phyloP scores from a whole-genome alignment of 2,113 vertebrate species.

The Scalopus aquaticus region DNA sequence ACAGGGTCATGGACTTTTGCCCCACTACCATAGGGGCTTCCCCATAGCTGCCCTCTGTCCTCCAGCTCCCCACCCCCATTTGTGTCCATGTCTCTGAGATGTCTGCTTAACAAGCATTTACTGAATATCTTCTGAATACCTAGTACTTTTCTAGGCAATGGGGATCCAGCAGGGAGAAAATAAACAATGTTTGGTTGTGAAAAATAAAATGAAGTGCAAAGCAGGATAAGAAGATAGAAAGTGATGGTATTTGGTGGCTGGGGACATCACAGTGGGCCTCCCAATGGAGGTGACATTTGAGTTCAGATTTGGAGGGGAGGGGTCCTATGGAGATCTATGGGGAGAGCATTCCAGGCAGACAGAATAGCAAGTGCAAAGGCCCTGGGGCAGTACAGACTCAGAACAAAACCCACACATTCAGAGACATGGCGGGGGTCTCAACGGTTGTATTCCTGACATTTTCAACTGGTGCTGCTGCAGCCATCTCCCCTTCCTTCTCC shows the following conservation, averaged over 20 bases:
- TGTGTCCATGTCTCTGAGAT: neutral
- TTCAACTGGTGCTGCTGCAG: neutral
- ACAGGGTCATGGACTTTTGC: neutral
- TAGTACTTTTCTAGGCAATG: neutral
- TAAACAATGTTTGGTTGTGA: neutral
- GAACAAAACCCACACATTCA: neutral
- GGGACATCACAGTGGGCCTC: neutral
- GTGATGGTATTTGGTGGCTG: too few species aligned
- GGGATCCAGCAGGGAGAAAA: neutral
- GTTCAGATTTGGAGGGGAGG: neutral
- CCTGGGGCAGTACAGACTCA: neutral
- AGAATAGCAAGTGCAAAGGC: neutral
- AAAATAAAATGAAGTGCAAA: neutral
- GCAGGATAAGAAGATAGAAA: neutral
- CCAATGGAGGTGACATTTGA: neutral
- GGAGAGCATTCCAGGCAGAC: neutral
- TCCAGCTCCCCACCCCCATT: neutral
- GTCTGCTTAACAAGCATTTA: neutral
- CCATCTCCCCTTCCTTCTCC: too few species aligned
- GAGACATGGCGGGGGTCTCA: neutral
- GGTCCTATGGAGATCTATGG: neutral
- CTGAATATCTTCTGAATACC: neutral
- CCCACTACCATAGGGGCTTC: neutral
- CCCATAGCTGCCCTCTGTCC: neutral
- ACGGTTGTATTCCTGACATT: neutral